phyloP scores from a whole-genome alignment of 2,113 vertebrate species.

The Clarias gariepinus region DNA sequence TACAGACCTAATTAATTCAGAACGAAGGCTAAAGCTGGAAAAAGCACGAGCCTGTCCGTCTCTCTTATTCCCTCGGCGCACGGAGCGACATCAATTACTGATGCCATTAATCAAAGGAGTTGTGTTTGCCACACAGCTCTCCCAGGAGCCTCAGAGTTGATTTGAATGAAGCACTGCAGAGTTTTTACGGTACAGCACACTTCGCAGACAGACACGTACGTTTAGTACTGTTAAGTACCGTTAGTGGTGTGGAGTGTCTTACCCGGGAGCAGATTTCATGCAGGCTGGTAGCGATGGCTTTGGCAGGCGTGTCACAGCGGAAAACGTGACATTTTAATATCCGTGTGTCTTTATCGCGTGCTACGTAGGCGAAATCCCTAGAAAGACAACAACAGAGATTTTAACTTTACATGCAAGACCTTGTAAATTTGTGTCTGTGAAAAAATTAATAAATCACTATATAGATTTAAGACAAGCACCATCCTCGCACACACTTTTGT shows the following conservation, averaged over 20 bases:
- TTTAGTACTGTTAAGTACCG: background rate
- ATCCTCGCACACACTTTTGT: conserved; percentile 27
- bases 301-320: conserved; percentile 97
- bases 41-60: background rate
- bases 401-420: background rate
- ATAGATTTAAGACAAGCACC: conserved; percentile 23
- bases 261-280: conserved; percentile 98
- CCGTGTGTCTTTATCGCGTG: conserved; percentile 94
- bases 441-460: conserved; percentile 1
- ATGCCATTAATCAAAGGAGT: background rate
- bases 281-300: conserved; percentile 98
- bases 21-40: conserved; percentile 17
- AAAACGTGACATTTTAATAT: conserved; percentile 99
- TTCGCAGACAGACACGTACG: background rate
- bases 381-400: conserved; percentile 10
- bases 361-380: conserved; percentile 98
- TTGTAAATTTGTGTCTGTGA: background rate
- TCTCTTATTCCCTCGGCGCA: background rate
- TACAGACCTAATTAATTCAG: background rate
- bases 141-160: background rate
- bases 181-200: background rate
- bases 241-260: conserved; percentile 56
- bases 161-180: background rate
- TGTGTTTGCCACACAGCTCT: background rate
- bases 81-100: background rate